phyloP scores from a whole-genome alignment of 2,888 invertebrate species.

The Gymnocheta viridis region DNA sequence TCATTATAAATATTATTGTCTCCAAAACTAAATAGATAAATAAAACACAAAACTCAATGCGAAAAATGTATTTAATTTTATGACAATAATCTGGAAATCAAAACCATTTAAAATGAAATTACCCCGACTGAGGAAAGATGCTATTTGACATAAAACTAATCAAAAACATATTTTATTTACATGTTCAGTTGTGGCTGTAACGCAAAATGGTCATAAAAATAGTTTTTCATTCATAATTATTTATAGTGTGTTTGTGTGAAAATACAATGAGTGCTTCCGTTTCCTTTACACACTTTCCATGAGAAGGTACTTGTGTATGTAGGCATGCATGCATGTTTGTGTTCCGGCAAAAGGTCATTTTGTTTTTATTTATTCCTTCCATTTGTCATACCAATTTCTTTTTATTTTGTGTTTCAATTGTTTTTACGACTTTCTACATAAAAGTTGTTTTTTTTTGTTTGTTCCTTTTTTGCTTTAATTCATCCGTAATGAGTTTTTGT shows the following conservation, averaged over 20 bases:
- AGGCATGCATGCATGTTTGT: no score
- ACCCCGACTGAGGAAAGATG: neutral
- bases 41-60: neutral
- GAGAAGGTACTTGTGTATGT: neutral
- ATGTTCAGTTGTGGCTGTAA: slow-evolving; percentile 40
- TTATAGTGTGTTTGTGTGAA: slow-evolving; percentile 30
- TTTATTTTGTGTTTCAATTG: neutral
- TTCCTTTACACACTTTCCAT: neutral
- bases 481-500: slow-evolving; percentile 72
- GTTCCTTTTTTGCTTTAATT: slow-evolving; percentile 56
- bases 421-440: slow-evolving; percentile 8
- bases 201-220: slow-evolving; percentile 66
- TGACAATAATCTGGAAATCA: neutral
- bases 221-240: slow-evolving; percentile 65
- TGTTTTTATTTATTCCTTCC: neutral
- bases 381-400: slow-evolving; percentile 19
- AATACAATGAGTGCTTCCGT: slow-evolving; percentile 19
- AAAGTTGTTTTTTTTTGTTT: slow-evolving; percentile 7
- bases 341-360: neutral
- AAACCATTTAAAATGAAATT: slow-evolving; percentile 15
- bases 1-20: neutral
- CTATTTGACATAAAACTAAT: slow-evolving; percentile 3
- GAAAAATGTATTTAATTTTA: slow-evolving; percentile 27
- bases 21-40: no score
- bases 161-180: slow-evolving; percentile 24